Evolutionary conservation across 1,140 invertebrate genomes (phyloP).

Genomic region (Sitobion miscanthi): DNA sequence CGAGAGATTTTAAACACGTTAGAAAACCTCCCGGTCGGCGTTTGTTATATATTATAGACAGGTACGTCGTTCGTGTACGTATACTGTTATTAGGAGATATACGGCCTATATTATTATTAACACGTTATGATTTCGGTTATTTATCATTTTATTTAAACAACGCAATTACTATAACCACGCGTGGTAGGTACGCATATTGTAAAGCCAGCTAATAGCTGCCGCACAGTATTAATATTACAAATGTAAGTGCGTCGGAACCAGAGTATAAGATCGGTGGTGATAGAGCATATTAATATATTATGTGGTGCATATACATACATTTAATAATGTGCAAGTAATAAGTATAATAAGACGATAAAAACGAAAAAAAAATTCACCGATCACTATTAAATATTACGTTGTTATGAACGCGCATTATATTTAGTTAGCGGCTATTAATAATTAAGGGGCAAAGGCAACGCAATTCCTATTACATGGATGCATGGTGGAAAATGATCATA

Average conservation of each 20-base stretch:
- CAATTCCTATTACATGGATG: neutral
- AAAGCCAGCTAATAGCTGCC: neutral
- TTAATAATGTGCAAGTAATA: too few species aligned
- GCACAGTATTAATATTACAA: too few species aligned
- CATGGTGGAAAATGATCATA: neutral
- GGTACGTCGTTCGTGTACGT: neutral
- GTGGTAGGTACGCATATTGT: neutral
- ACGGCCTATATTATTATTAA: neutral
- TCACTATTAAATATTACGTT: neutral
- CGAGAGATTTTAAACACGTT: neutral
- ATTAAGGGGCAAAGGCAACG: neutral
- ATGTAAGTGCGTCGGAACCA: too few species aligned
- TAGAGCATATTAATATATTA: too few species aligned
- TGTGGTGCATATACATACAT: too few species aligned
- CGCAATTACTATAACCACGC: neutral
- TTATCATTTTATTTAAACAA: conserved; percentile 11
- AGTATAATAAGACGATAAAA: too few species aligned
- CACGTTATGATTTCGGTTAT: conserved; percentile 7
- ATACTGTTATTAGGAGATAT: neutral
- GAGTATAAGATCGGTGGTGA: too few species aligned
- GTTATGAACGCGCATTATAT: neutral
- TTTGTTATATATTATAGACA: conserved; percentile 16
- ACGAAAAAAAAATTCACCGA: neutral
- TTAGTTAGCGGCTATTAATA: too few species aligned
- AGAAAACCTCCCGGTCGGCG: neutral